Percentiles rank a stretch among this genome's conserved stretches.
These are phyloP conservation scores for Graphium colonna DNA, from an alignment of 2,888 invertebrate genomes.

Conservation along the genomic window DNA sequence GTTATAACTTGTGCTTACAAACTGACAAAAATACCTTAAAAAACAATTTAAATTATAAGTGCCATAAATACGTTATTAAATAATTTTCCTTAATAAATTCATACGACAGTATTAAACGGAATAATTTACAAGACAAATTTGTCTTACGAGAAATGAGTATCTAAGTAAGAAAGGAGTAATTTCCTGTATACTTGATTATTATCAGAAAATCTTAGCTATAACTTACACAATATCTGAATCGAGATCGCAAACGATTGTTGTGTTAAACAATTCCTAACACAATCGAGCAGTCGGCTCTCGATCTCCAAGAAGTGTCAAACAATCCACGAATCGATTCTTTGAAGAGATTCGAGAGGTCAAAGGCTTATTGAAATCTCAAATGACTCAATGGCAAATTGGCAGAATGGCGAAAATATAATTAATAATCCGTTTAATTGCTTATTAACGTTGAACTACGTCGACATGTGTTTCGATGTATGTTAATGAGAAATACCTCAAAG, in stretches of 20 bases:
- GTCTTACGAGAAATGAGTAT: too few species aligned
- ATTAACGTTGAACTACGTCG: conserved; percentile 58
- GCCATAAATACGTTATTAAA: too few species aligned
- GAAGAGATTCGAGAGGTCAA: conserved; percentile 60
- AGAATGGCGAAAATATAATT: conserved; percentile 65
- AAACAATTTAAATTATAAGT: too few species aligned
- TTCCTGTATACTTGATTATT: too few species aligned
- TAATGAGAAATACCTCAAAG: conserved; percentile 53
- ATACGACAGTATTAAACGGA: too few species aligned
- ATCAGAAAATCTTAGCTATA: too few species aligned
- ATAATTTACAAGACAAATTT: too few species aligned
- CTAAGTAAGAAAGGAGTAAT: too few species aligned
- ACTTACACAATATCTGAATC: too few species aligned
- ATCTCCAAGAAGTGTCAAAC: conserved; percentile 61
- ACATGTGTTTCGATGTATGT: conserved; percentile 57
- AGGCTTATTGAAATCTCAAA: conserved; percentile 50
- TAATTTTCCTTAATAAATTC: too few species aligned
- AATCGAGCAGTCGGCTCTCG: conserved; percentile 41
- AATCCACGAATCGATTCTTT: conserved; percentile 59
- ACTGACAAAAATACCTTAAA: too few species aligned
- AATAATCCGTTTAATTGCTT: conserved; percentile 77
- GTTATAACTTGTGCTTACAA: too few species aligned
- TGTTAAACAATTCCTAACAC: conserved; percentile 35
- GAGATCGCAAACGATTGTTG: conserved; percentile 9
- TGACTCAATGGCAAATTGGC: conserved; percentile 62